Percentiles rank a stretch among this genome's conserved stretches.
Evolutionary conservation across 2,888 invertebrate genomes (phyloP).

Genomic region (Cylloceria caligata): DNA sequence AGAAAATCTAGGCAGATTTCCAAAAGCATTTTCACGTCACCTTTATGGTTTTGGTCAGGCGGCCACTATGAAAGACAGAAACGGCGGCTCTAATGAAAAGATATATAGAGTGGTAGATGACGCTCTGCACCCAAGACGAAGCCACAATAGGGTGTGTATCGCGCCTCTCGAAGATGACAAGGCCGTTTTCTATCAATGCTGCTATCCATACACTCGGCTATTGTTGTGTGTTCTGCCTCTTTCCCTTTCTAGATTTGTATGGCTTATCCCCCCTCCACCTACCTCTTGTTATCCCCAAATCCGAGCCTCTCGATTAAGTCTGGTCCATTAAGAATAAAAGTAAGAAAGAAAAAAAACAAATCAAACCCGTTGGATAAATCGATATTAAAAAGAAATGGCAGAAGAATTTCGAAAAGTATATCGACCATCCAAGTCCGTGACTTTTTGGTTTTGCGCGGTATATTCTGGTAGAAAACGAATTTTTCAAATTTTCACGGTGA

Average conservation of each 20-base stretch:
- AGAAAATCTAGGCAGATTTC: too few species aligned
- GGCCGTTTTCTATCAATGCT: conserved; percentile 82
- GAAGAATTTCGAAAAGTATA: conserved; percentile 22
- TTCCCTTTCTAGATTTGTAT: conserved; percentile 67
- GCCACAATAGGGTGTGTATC: conserved; percentile 82
- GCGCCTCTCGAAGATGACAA: conserved; percentile 80
- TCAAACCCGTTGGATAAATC: conserved; percentile 58
- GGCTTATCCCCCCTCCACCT: conserved; percentile 27
- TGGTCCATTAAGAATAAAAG: conserved; percentile 59
- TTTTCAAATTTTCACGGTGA: conserved; percentile 62
- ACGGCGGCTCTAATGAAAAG: conserved; percentile 79
- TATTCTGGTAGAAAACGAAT: conserved; percentile 48
- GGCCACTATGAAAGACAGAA: conserved; percentile 30
- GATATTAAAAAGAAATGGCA: conserved; percentile 54
- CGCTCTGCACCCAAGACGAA: conserved; percentile 74
- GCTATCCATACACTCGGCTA: conserved; percentile 79
- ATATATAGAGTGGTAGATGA: conserved; percentile 77
- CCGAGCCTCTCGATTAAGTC: conserved; percentile 57
- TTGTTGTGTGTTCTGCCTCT: conserved; percentile 77
- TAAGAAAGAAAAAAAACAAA: conserved; percentile 14
- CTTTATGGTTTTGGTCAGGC: neutral
- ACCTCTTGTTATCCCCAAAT: conserved; percentile 44
- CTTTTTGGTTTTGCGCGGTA: conserved; percentile 47
- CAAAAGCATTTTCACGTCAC: too few species aligned
- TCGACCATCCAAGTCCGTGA: conserved; percentile 58